A percentile compares a stretch with the other conserved stretches of the same genome.
phyloP scores from a whole-genome alignment of 2,888 invertebrate species.

The Hypomecis punctinalis region DNA sequence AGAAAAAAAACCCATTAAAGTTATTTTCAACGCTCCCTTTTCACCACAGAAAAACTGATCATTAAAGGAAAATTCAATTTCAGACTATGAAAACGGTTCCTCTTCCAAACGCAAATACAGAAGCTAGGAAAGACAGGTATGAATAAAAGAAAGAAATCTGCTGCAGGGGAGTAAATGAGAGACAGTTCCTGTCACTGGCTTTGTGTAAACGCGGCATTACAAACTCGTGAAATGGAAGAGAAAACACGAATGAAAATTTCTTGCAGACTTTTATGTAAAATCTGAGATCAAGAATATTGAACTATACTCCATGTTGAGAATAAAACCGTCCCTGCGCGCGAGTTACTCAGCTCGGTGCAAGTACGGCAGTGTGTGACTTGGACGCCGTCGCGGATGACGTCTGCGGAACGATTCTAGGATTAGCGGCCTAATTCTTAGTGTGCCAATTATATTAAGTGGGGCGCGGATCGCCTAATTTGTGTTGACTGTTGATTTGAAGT shows the following conservation, averaged over 20 bases:
- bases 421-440: no score
- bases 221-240: slow-evolving; percentile 36
- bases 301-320: slow-evolving; percentile 52
- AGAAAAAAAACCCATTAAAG: no score
- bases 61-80: slow-evolving; percentile 13
- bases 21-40: not conserved
- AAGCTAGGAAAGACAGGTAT: slow-evolving; percentile 15
- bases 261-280: slow-evolving; percentile 49
- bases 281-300: slow-evolving; percentile 54
- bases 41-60: not conserved
- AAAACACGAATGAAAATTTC: slow-evolving; percentile 47
- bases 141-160: slow-evolving; percentile 17
- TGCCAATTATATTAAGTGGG: no score
- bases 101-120: slow-evolving; percentile 15
- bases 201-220: slow-evolving; percentile 36
- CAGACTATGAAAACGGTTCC: not conserved
- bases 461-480: no score
- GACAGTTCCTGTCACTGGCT: slow-evolving; percentile 31
- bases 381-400: no score
- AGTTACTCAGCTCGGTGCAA: no score
- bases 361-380: no score
- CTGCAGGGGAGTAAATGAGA: slow-evolving; percentile 26
- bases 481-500: no score
- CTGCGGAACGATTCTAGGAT: no score
- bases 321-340: no score